Percentiles rank a stretch among this genome's conserved stretches.
Conservation (phyloP, 2,888 invertebrate genomes). For the Hirtodrosophila duncani region DNA sequence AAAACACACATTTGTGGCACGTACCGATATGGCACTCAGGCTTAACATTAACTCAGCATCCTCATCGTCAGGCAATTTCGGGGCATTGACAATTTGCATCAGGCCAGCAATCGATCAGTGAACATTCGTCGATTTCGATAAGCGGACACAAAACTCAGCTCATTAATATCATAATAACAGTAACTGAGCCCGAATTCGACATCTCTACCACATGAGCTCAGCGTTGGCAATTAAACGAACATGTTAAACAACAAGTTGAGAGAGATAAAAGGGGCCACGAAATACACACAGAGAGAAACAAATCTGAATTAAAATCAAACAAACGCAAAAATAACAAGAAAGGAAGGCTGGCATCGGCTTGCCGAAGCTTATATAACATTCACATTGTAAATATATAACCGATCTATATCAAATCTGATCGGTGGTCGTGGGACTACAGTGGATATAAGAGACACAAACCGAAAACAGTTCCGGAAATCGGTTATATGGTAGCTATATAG, state of each 20-base stretch:
- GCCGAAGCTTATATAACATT: too few relatives aligned
- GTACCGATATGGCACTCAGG: constrained; percentile 22
- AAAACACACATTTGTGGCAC: constrained; percentile 38
- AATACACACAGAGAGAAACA: constrained; percentile 30
- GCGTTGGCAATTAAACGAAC: constrained; percentile 44
- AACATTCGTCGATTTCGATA: constrained; percentile 16
- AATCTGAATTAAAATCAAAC: constrained; percentile 60
- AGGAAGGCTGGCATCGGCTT: too few relatives aligned
- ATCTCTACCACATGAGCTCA: constrained; percentile 2
- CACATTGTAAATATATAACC: too few relatives aligned
- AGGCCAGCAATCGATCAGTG: constrained; percentile 59
- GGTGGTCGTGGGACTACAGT: too few relatives aligned
- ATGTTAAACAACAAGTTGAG: constrained; percentile 29
- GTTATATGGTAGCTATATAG: too few relatives aligned
- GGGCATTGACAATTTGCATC: constrained; percentile 61
- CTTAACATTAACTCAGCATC: constrained; percentile 8
- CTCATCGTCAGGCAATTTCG: not conserved
- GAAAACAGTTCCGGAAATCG: too few relatives aligned
- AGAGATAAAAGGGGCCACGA: constrained; percentile 5
- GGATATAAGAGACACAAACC: constrained; percentile 14
- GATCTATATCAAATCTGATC: too few relatives aligned
- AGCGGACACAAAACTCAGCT: constrained; percentile 47
- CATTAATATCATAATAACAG: constrained; percentile 58
- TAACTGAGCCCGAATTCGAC: constrained; percentile 31
- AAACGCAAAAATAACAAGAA: constrained; percentile 26